A percentile compares a stretch with the other conserved stretches of the same genome.
Conservation (phyloP, 2,888 invertebrate genomes). For the Gastracanthus pulcherrimus region DNA sequence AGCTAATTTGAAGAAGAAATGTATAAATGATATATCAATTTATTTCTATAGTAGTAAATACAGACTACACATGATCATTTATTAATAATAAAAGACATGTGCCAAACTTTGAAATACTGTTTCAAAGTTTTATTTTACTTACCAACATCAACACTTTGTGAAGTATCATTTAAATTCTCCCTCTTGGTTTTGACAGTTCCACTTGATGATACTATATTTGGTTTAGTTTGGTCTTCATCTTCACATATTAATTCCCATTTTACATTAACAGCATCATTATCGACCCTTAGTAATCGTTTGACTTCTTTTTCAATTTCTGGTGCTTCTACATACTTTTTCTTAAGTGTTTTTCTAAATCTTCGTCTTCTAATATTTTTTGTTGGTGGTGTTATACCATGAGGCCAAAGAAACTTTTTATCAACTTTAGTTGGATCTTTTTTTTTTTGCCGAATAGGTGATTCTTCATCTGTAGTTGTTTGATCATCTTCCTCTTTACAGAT, state of each 20-base stretch:
- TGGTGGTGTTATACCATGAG: conserved; percentile 97
- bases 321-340: conserved; percentile 97
- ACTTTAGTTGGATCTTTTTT: conserved; percentile 91
- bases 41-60: too few species aligned
- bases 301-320: conserved; percentile 99
- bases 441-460: conserved; percentile 87
- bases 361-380: conserved; percentile 96
- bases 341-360: conserved; percentile 95
- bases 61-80: conserved; percentile 3
- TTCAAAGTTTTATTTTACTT: conserved; percentile 60
- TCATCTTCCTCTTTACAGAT: conserved; percentile 94
- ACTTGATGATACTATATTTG: conserved; percentile 74
- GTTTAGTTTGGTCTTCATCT: conserved; percentile 84
- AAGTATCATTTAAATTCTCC: conserved; percentile 73
- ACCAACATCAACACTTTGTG: conserved; percentile 78
- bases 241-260: conserved; percentile 94
- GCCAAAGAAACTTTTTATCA: conserved; percentile 95
- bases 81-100: not conserved
- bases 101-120: not conserved
- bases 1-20: conserved; percentile 78
- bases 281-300: conserved; percentile 91
- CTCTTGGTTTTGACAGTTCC: conserved; percentile 73
- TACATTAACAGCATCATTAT: conserved; percentile 94
- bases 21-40: conserved; percentile 28
- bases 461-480: conserved; percentile 86